Conservation (phyloP, 2,113 vertebrate species). For the Paedocypris sp. region DNA sequence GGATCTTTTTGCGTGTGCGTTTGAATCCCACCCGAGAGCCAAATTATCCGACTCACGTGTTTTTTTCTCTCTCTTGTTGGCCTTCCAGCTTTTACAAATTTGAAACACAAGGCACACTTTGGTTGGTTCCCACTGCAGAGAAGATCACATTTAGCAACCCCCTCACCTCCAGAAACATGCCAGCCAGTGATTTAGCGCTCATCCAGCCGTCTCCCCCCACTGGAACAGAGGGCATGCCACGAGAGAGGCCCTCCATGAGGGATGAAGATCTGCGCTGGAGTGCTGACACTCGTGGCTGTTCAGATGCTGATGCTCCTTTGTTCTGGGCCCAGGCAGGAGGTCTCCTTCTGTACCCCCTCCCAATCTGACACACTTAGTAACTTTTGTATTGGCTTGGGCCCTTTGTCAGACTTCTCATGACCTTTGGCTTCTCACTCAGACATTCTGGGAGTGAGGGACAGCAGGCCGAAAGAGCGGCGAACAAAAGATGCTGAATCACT, state of each 20-base stretch:
- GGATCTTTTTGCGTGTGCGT: too few relatives aligned
- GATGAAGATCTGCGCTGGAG: neutral
- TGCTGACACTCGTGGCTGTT: constrained; percentile 31
- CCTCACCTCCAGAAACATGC: constrained; percentile 2
- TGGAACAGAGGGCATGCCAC: constrained; percentile 31
- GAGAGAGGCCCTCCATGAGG: constrained; percentile 4
- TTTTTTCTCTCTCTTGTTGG: neutral
- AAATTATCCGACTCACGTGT: neutral
- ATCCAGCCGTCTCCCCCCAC: neutral
- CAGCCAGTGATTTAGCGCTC: constrained; percentile 28
- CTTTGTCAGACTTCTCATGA: constrained; percentile 51
- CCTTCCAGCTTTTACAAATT: neutral
- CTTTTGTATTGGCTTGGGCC: constrained; percentile 43
- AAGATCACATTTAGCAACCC: neutral
- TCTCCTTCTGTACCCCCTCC: constrained; percentile 30
- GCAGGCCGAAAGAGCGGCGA: constrained; percentile 21
- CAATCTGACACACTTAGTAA: constrained; percentile 46
- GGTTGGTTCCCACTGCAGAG: constrained; percentile 1
- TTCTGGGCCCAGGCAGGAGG: constrained; percentile 40
- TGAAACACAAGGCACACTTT: constrained; percentile 35
- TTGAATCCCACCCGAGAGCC: neutral
- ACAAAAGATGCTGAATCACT: constrained; percentile 30
- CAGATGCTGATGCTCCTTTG: constrained; percentile 59
- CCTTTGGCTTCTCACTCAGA: constrained; percentile 49
- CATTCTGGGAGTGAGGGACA: constrained; percentile 30